Conservation (phyloP, 2,888 invertebrate genomes). For the Nesidiocoris tenuis region DNA sequence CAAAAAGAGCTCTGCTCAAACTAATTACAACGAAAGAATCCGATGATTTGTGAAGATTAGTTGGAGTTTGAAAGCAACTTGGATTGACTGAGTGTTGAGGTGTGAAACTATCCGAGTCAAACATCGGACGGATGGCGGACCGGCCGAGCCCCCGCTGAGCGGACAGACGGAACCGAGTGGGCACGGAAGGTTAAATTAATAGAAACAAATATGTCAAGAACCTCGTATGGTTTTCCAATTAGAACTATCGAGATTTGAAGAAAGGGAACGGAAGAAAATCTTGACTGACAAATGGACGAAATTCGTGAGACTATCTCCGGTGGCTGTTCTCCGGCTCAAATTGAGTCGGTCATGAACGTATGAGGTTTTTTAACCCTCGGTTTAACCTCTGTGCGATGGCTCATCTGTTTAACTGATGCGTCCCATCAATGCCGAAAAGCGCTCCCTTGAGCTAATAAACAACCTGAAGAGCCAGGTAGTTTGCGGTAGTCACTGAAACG, state of each 20-base stretch:
- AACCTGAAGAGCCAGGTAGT: too few species aligned
- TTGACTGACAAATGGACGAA: neutral
- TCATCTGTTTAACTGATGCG: too few species aligned
- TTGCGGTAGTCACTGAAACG: too few species aligned
- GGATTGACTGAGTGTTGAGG: neutral
- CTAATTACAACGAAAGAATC: slow-evolving; percentile 28
- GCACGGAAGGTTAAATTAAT: neutral
- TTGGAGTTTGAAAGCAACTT: too few species aligned
- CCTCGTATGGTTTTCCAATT: neutral
- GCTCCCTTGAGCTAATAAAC: too few species aligned
- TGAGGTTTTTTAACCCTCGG: neutral
- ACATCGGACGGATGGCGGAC: neutral
- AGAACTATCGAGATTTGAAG: neutral
- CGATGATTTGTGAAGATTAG: slow-evolving; percentile 39
- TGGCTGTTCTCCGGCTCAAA: neutral
- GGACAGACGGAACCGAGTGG: neutral
- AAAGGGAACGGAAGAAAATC: neutral
- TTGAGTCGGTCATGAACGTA: too few species aligned
- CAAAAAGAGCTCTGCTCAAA: slow-evolving; percentile 20
- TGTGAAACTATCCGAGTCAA: neutral
- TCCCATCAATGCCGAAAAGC: too few species aligned
- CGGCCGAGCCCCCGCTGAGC: neutral
- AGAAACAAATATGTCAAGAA: neutral
- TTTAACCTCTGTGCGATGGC: neutral
- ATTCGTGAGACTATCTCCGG: neutral